These are phyloP conservation scores for Menidia menidia DNA, from an alignment of 2,797 vertebrate species.

Conservation along the genomic window DNA sequence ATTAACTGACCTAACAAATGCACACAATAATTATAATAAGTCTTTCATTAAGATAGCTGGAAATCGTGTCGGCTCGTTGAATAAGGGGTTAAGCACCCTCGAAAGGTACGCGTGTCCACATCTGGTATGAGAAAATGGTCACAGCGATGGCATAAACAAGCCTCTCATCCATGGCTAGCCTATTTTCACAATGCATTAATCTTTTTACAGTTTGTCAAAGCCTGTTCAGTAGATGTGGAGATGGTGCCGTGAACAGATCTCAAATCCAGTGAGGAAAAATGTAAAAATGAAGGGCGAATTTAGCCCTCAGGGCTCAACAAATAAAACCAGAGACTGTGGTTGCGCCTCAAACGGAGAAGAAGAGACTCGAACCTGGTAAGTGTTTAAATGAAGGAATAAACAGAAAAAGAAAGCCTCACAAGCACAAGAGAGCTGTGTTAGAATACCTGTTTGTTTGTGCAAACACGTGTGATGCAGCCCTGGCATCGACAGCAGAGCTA, in stretches of 20 bases:
- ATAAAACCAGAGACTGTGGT: slow-evolving; percentile 3
- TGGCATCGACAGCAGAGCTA: no score
- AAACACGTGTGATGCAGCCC: not conserved
- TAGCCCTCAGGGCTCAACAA: slow-evolving; percentile 1
- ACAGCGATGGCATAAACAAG: slow-evolving; percentile 16
- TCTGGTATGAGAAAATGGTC: slow-evolving; percentile 10
- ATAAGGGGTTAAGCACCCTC: no score
- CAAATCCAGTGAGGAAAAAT: not conserved
- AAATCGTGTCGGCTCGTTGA: no score
- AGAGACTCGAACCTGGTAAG: no score
- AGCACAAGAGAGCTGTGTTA: not conserved
- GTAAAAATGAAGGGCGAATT: slow-evolving; percentile 7
- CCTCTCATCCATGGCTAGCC: not conserved
- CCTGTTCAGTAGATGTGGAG: not conserved
- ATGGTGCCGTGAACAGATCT: not conserved
- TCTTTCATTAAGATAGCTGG: no score
- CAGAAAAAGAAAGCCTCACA: not conserved
- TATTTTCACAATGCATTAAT: not conserved
- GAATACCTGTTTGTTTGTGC: not conserved
- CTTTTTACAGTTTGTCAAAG: slow-evolving; percentile 1
- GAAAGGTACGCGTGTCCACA: no score
- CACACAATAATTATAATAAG: no score
- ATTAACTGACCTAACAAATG: no score
- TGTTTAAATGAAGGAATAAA: not conserved
- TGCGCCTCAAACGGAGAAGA: not conserved